phyloP scores from a whole-genome alignment of 2,113 vertebrate genomes.

The Trinectes maculatus region DNA sequence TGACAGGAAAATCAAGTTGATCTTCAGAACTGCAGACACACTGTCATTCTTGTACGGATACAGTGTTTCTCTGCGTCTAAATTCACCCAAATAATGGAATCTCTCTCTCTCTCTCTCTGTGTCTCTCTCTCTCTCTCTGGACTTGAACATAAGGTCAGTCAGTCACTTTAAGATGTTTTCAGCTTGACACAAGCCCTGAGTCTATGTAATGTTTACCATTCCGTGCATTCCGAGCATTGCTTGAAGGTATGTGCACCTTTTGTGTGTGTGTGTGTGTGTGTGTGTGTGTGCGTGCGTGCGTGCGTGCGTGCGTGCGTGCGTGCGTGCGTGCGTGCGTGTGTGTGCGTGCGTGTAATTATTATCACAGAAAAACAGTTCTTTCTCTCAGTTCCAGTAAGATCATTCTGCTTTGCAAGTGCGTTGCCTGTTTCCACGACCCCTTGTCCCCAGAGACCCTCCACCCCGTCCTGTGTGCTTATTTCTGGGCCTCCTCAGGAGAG shows the following conservation, averaged over 20 bases:
- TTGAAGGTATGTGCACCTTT: conserved; percentile 17
- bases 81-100: neutral
- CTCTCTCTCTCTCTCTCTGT: too few species aligned
- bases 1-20: conserved; percentile 7
- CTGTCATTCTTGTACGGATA: conserved; percentile 20
- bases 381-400: conserved; percentile 12
- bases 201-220: conserved; percentile 38
- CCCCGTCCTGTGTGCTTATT: conserved; percentile 71
- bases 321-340: too few species aligned
- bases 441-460: conserved; percentile 51
- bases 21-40: conserved; percentile 7
- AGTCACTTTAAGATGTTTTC: conserved; percentile 21
- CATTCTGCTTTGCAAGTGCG: conserved; percentile 15
- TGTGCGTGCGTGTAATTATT: too few species aligned
- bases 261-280: conserved; percentile 5
- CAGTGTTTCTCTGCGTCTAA: neutral
- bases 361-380: conserved; percentile 12
- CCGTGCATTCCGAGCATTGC: conserved; percentile 37
- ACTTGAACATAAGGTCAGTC: conserved; percentile 18
- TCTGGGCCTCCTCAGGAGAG: conserved; percentile 66
- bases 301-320: too few species aligned
- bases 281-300: too few species aligned
- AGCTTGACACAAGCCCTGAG: conserved; percentile 10
- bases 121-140: neutral
- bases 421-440: conserved; percentile 29